Evolutionary conservation across 2,113 vertebrate genomes (phyloP).

Genomic region (Origma solitaria): DNA sequence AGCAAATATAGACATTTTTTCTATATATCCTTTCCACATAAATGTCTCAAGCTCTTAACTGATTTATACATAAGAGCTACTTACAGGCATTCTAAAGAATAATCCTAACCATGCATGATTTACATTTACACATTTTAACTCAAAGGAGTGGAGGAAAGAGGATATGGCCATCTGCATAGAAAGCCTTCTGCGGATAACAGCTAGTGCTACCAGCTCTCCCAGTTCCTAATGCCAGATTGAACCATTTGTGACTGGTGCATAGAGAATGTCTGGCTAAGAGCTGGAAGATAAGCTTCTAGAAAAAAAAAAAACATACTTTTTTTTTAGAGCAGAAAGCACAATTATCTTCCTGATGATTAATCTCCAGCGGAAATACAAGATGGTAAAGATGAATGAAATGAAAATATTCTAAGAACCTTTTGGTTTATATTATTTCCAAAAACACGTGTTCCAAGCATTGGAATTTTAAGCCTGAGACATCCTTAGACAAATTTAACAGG

Average conservation of each 20-base stretch:
- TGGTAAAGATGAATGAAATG: background rate
- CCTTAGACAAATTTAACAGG: background rate
- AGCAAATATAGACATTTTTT: background rate
- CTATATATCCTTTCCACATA: background rate
- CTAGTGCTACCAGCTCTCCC: background rate
- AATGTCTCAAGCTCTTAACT: slow-evolving; percentile 13
- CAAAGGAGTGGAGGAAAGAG: background rate
- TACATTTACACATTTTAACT: slow-evolving; percentile 30
- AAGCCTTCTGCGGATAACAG: background rate
- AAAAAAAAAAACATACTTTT: background rate
- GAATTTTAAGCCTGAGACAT: background rate
- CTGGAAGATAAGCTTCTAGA: background rate
- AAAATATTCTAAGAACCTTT: background rate
- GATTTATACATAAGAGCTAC: slow-evolving; percentile 10
- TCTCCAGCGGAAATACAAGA: background rate
- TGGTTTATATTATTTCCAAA: background rate
- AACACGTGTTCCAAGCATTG: background rate
- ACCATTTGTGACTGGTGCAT: background rate
- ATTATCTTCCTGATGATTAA: background rate
- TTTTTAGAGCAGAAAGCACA: background rate
- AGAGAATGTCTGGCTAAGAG: background rate
- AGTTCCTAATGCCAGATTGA: slow-evolving; percentile 15
- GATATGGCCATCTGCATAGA: slow-evolving; percentile 20
- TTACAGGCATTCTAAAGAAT: slow-evolving; percentile 21
- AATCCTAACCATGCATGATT: slow-evolving; percentile 11